Conservation (phyloP, 2,888 invertebrate genomes). For the Elegia similella region DNA sequence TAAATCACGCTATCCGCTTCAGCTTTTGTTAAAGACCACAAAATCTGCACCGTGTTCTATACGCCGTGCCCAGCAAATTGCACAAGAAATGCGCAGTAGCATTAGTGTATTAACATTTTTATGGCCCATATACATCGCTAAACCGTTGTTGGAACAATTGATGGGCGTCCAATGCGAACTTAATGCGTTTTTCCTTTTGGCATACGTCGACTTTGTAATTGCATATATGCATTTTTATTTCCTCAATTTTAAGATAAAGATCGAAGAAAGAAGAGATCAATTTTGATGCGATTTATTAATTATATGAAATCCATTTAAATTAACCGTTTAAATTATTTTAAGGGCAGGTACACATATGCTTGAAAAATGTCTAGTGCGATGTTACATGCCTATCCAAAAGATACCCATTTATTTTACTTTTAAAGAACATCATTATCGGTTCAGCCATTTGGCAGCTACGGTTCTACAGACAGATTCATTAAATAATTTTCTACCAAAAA, state of each 20-base stretch:
- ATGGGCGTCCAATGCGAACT: constrained; percentile 60
- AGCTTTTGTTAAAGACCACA: constrained; percentile 27
- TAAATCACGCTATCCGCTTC: neutral
- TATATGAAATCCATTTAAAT: no score
- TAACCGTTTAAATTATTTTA: no score
- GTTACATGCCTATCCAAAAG: no score
- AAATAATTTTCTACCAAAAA: no score
- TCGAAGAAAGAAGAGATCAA: neutral
- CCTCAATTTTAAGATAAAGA: neutral
- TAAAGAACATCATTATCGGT: no score
- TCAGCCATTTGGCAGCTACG: no score
- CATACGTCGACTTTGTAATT: constrained; percentile 48
- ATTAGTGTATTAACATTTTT: constrained; percentile 79
- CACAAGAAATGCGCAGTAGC: constrained; percentile 76
- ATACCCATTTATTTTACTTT: no score
- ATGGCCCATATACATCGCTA: constrained; percentile 70
- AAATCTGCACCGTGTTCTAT: constrained; percentile 50
- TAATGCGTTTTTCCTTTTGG: constrained; percentile 50
- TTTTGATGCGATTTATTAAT: no score
- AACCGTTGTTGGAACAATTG: constrained; percentile 63
- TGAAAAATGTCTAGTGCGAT: no score
- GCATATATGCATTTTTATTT: constrained; percentile 20
- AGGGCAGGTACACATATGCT: no score
- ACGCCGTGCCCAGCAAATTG: constrained; percentile 76
- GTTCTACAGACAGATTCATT: no score